Evolutionary conservation across 2,113 vertebrate species (phyloP).

Genomic region (Limanda limanda): DNA sequence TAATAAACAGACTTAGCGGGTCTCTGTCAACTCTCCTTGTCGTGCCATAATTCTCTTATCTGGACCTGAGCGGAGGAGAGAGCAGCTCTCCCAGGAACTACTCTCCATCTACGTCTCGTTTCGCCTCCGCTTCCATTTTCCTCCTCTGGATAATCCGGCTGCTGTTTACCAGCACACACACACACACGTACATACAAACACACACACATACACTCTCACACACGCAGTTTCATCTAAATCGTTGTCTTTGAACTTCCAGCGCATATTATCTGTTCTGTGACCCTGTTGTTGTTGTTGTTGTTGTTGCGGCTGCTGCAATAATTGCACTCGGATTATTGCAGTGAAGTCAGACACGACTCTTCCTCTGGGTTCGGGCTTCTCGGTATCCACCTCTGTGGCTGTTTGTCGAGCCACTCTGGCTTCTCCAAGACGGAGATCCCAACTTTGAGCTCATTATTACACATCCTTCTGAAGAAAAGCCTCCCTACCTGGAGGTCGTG

Average conservation of each 20-base stretch:
- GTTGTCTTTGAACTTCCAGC: conserved; percentile 72
- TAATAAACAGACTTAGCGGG: conserved; percentile 88
- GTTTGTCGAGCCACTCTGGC: conserved; percentile 29
- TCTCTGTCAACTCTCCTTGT: conserved; percentile 84
- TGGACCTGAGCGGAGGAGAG: conserved; percentile 80
- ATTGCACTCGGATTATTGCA: conserved; percentile 76
- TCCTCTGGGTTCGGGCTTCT: conserved; percentile 42
- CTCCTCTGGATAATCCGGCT: conserved; percentile 81
- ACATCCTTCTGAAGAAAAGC: neutral
- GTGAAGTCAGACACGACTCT: conserved; percentile 52
- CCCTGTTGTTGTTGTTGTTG: conserved; percentile 64
- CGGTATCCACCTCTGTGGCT: conserved; percentile 28
- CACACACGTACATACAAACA: conserved; percentile 1
- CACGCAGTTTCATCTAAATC: conserved; percentile 60
- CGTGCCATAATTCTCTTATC: conserved; percentile 89
- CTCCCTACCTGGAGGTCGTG: conserved; percentile 30
- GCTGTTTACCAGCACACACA: conserved; percentile 76
- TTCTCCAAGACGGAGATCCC: conserved; percentile 18
- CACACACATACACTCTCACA: conserved; percentile 2
- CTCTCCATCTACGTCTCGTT: conserved; percentile 79
- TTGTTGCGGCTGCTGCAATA: conserved; percentile 66
- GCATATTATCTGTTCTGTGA: conserved; percentile 69
- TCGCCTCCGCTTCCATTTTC: conserved; percentile 53
- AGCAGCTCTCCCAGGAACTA: conserved; percentile 78
- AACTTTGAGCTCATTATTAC: conserved; percentile 29